Conservation (phyloP, 2,888 invertebrate genomes). For the Galeruca laticollis region DNA sequence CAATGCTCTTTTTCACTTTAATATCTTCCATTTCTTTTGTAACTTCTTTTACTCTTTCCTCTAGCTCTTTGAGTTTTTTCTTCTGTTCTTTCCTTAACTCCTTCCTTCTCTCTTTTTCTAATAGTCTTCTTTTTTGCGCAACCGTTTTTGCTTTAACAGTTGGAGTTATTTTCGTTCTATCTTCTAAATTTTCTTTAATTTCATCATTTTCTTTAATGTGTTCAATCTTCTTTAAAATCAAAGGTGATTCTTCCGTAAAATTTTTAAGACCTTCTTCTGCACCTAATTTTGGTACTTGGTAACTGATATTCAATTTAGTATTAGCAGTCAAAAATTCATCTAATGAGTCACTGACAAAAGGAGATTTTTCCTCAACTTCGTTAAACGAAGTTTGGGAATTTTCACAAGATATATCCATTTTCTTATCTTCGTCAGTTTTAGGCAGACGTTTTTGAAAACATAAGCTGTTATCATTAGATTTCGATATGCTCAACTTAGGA, state of each 20-base stretch:
- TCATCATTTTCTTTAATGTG: conserved; percentile 37
- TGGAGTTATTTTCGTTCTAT: conserved; percentile 1
- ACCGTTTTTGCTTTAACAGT: conserved; percentile 67
- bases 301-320: conserved; percentile 66
- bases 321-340: conserved; percentile 69
- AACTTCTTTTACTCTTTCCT: conserved; percentile 23
- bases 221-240: conserved; percentile 39
- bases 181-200: conserved; percentile 16
- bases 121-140: conserved; percentile 68
- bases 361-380: conserved; percentile 56
- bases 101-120: conserved; percentile 57
- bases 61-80: conserved; percentile 22
- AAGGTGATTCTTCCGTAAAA: conserved; percentile 33
- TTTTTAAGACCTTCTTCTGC: conserved; percentile 58
- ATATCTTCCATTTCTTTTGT: conserved; percentile 11
- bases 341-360: conserved; percentile 68
- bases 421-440: conserved; percentile 11
- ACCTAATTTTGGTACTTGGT: conserved; percentile 61
- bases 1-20: conserved; percentile 1
- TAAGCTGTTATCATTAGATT: neutral
- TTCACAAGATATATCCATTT: conserved; percentile 30
- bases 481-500: conserved; percentile 18
- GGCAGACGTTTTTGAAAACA: conserved; percentile 1
- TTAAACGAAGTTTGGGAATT: conserved; percentile 41
- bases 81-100: conserved; percentile 41